Base-by-base conservation (phyloP, 2,888 invertebrate species). In the Diarsia brunnea region DNA sequence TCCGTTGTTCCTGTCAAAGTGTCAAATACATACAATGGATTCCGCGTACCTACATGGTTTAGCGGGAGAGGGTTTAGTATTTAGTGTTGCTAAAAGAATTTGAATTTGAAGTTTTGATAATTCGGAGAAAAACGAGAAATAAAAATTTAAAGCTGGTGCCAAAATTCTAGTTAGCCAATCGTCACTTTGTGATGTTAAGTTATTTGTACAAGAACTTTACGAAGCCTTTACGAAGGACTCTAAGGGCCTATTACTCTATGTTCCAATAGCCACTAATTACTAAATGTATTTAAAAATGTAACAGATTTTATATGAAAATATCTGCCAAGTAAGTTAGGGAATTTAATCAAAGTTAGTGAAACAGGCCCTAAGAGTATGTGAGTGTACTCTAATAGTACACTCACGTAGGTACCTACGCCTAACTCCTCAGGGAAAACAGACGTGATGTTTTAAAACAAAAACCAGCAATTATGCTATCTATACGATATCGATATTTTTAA, bases 21-120 rank as follows among this genome's bases (percentile, higher is more conserved):
- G 76, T 81, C 83, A 65, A 61, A 70, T 21, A 69, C 79, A 85
- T n/a, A 80, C 70, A 78, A 85, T 64, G 65, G 51, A 49, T 67
- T 66, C 68, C 19, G 24, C 11, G 19, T 31, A 61, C n/a, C n/a
- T n/a, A n/a, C 49, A 70, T 16, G 12, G 19, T 49, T 63, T 24
- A 47, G 27, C 24, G 31, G n/a, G 21, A 14, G 49, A 71, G 53
- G n/a, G 24, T 10, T 58, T 19, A 14, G 27, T 43, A 53, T 12
- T 77, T 49, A 27, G 43, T 58, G 24, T 73, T 14, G 31, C 38
- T 14, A 31, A 47, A 24, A 24, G 10, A n/a, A 31, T 38, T 38
- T 38, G 5, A 72, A 43, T 43, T 14, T 64, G 7, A 24, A 16
- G 10, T 27, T 11, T 16, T 49, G 14, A 24, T 69, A 16, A 12